phyloP scores from a whole-genome alignment of 2,888 invertebrate genomes.

The Drosophila mercatorum region DNA sequence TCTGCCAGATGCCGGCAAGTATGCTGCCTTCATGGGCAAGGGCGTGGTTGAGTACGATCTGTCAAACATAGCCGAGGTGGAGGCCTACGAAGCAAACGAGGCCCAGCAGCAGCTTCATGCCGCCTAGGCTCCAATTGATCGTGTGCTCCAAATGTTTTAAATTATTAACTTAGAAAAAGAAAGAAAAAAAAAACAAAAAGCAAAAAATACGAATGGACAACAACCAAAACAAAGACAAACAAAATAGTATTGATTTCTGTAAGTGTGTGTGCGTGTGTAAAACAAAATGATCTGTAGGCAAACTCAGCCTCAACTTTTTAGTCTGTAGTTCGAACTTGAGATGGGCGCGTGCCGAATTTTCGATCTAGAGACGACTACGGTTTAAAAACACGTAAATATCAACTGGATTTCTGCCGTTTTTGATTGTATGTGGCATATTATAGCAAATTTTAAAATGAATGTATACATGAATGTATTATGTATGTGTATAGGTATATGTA shows the following conservation, averaged over 20 bases:
- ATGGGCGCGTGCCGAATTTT: not conserved
- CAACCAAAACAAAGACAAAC: slow-evolving; percentile 33
- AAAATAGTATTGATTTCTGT: slow-evolving; percentile 65
- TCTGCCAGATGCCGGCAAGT: slow-evolving; percentile 86
- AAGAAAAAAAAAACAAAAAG: slow-evolving; percentile 11
- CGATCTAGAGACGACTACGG: not conserved
- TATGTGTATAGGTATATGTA: too few species aligned
- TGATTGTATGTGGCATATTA: not conserved
- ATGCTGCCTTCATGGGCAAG: slow-evolving; percentile 91
- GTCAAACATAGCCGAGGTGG: slow-evolving; percentile 88
- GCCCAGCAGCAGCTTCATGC: slow-evolving; percentile 26
- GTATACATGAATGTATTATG: too few species aligned
- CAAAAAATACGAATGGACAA: slow-evolving; percentile 17
- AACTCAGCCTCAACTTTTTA: slow-evolving; percentile 59
- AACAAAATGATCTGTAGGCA: slow-evolving; percentile 46
- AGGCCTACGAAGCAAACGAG: slow-evolving; percentile 82
- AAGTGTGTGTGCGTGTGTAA: slow-evolving; percentile 41
- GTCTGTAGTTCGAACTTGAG: slow-evolving; percentile 50
- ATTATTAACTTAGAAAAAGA: slow-evolving; percentile 31
- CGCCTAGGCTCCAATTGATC: slow-evolving; percentile 45
- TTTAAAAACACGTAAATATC: slow-evolving; percentile 13
- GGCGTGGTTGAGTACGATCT: slow-evolving; percentile 91
- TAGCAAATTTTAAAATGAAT: not conserved
- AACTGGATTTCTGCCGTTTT: slow-evolving; percentile 4
- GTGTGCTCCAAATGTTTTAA: slow-evolving; percentile 49